A percentile compares a stretch with the other conserved stretches of the same genome.
Conservation (phyloP, 1,140 invertebrate genomes). For the Pogonomyrmex californicus region DNA sequence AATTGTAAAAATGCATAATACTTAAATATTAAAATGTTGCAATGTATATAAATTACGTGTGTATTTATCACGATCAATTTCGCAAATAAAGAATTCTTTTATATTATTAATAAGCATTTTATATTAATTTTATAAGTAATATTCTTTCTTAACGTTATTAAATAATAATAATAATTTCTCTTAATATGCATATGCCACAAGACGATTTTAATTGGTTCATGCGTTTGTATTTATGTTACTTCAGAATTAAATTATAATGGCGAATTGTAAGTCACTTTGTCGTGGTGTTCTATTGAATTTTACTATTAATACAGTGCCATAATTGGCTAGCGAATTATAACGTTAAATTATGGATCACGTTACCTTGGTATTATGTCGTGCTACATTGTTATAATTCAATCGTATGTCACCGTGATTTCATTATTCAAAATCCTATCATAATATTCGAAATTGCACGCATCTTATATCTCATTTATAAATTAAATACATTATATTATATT, state of each 20-base stretch:
- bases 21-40: constrained; percentile 9
- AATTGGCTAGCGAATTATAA: constrained; percentile 58
- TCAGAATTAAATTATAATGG: constrained; percentile 39
- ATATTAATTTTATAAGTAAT: constrained; percentile 24
- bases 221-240: neutral
- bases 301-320: constrained; percentile 50
- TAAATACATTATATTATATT: neutral
- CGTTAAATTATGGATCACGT: constrained; percentile 53
- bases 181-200: constrained; percentile 10
- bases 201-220: constrained; percentile 11
- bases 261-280: constrained; percentile 49
- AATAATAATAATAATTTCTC: constrained; percentile 13
- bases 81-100: neutral
- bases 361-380: constrained; percentile 40
- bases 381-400: constrained; percentile 48
- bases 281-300: constrained; percentile 47
- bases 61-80: neutral
- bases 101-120: neutral
- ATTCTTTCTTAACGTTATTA: neutral
- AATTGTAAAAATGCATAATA: neutral
- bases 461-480: neutral
- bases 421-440: constrained; percentile 43
- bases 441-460: constrained; percentile 15
- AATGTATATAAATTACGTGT: neutral
- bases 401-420: neutral